phyloP scores from a whole-genome alignment of 2,888 invertebrate species.

The Spicauda simplicius region DNA sequence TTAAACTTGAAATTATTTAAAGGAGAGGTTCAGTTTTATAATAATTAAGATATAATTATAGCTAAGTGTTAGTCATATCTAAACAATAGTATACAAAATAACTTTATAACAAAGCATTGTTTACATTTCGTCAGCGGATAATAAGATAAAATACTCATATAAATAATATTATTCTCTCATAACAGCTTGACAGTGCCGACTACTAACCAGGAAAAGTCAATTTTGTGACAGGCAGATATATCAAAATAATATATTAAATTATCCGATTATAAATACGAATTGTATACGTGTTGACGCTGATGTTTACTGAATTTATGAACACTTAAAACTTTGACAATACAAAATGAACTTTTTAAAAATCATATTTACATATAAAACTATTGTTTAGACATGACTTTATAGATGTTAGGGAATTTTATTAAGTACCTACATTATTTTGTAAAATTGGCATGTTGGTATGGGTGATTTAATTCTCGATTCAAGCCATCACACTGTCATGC shows the following conservation, averaged over 20 bases:
- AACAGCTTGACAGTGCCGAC: too few species aligned
- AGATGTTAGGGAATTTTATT: slow-evolving; percentile 1
- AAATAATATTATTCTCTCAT: too few species aligned
- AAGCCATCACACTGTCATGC: slow-evolving; percentile 68
- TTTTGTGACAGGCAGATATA: too few species aligned
- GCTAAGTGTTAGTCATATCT: slow-evolving; percentile 5
- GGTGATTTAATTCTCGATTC: slow-evolving; percentile 52
- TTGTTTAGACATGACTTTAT: slow-evolving; percentile 10
- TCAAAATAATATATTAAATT: too few species aligned
- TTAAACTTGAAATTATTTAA: neutral
- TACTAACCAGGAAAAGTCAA: too few species aligned
- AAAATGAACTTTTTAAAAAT: neutral
- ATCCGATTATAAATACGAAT: too few species aligned
- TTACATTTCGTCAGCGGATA: too few species aligned
- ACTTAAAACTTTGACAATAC: neutral
- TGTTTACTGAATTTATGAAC: neutral
- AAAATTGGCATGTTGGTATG: slow-evolving; percentile 41
- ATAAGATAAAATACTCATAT: too few species aligned
- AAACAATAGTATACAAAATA: slow-evolving; percentile 7
- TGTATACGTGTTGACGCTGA: too few species aligned
- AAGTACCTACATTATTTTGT: slow-evolving; percentile 10
- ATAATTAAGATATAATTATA: slow-evolving; percentile 1
- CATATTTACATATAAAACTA: slow-evolving; percentile 5
- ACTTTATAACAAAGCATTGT: neutral
- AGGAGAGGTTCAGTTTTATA: neutral